Evolutionary conservation across 2,797 vertebrate species (phyloP), one percentile per base, ranked within the genome.

Genomic region (Anolis apletophallus): DNA sequence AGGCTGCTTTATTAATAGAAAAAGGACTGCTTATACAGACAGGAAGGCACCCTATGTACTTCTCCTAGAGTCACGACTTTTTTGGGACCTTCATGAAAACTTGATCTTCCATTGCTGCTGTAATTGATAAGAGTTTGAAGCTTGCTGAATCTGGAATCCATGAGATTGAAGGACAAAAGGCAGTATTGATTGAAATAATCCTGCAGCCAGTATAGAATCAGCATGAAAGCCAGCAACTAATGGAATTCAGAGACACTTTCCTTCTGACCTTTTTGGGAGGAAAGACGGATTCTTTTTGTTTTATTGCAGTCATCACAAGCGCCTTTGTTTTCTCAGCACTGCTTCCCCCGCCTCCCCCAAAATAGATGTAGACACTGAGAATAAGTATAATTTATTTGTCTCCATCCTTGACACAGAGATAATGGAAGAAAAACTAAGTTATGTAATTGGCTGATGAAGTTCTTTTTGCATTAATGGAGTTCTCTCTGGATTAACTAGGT

Each of bases 341-440:
- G 81, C 64, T 26, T 8, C 69, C 23, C 74, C 86, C n/a, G n/a
- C n/a, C n/a, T n/a, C n/a, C 55, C 88, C 59, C 79, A 80, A 90
- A 81, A 83, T 89, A 57, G 21, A 69, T 61, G 75, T 73, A 76
- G 85, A 76, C 23, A 2, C 75, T 54, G 75, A 83, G 68, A 84
- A 87, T 83, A 83, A 73, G 78, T 80, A 76, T 87, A 83, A 84
- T 84, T 79, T 89, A 57, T 76, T 87, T 85, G 82, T 69, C 79
- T 87, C 87, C 80, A 77, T 84, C 83, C 68, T 92, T 87, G 83
- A 55, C 32, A 19, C 16, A 40, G 0, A 21, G 81, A 81, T 88
- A 94, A 84, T 17, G 73, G 89, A 57, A 88, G 32, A 52, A 2
- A 89, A 59, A 87, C 86, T 80, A 54, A 59, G 74, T 76, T 82